A percentile compares a stretch with the other conserved stretches of the same genome.
phyloP scores from a whole-genome alignment of 2,888 invertebrate genomes.

The Ormyrus thymus region DNA sequence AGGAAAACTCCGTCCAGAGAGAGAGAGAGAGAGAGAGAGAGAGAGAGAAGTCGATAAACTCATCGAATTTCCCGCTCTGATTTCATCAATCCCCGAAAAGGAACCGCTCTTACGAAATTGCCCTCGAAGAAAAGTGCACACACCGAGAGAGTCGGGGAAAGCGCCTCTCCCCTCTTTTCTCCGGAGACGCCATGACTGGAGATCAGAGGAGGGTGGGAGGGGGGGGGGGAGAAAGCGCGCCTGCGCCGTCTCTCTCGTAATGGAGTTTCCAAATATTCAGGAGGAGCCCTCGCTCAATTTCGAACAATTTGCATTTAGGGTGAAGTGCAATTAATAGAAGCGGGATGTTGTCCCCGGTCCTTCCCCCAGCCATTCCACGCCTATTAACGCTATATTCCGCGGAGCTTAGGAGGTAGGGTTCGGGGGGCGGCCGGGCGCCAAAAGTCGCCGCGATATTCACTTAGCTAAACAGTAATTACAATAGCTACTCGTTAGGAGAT shows the following conservation, averaged over 20 bases:
- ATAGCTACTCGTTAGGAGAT: constrained; percentile 72
- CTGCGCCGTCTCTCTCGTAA: constrained; percentile 62
- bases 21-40: too few species aligned
- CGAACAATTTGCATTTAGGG: constrained; percentile 75
- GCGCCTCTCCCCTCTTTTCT: too few species aligned
- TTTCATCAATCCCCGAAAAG: constrained; percentile 5
- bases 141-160: too few species aligned
- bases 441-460: constrained; percentile 66
- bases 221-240: background rate
- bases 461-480: constrained; percentile 73
- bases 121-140: too few species aligned
- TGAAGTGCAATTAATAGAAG: constrained; percentile 75
- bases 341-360: constrained; percentile 68
- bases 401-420: constrained; percentile 63
- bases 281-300: constrained; percentile 74
- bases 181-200: too few species aligned
- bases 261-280: constrained; percentile 75
- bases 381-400: constrained; percentile 74
- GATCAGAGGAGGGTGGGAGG: too few species aligned
- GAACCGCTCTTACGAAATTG: background rate
- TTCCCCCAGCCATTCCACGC: constrained; percentile 68
- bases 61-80: constrained; percentile 24
- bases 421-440: constrained; percentile 19
- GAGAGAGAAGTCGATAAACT: constrained; percentile 22
- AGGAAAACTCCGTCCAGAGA: too few species aligned